These are phyloP conservation scores for Lysiphlebus fabarum DNA, from an alignment of 1,140 invertebrate species.

Conservation along the genomic window DNA sequence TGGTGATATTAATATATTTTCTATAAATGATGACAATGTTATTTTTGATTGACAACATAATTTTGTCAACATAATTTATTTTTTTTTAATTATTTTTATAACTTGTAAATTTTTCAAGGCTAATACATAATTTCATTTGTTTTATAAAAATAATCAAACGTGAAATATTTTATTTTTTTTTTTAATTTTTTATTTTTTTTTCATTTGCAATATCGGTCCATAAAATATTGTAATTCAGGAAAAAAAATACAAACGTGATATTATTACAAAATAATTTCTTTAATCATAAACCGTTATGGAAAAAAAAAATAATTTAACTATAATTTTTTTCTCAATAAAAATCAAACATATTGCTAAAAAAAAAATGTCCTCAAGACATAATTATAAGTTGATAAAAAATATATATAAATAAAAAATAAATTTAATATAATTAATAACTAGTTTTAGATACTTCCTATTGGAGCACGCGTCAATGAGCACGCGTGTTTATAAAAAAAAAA, in stretches of 20 bases:
- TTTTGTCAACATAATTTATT: conserved; percentile 17
- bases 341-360: no score
- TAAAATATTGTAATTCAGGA: conserved; percentile 5
- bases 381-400: no score
- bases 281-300: not conserved
- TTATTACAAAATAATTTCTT: conserved; percentile 27
- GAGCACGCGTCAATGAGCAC: conserved; percentile 8
- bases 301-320: not conserved
- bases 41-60: conserved; percentile 22
- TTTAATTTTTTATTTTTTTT: no score
- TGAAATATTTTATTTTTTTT: conserved; percentile 10
- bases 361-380: no score
- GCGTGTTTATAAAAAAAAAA: not conserved
- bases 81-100: conserved; percentile 8
- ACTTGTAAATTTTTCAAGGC: conserved; percentile 13
- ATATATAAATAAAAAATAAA: not conserved
- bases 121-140: conserved; percentile 2
- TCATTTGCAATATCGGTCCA: no score
- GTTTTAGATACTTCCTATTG: conserved; percentile 8
- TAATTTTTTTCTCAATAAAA: no score
- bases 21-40: conserved; percentile 11
- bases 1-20: conserved; percentile 16
- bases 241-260: conserved; percentile 34
- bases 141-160: conserved; percentile 11
- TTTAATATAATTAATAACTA: not conserved